phyloP scores from a whole-genome alignment of 2,113 vertebrate species.

The Ursus arctos region DNA sequence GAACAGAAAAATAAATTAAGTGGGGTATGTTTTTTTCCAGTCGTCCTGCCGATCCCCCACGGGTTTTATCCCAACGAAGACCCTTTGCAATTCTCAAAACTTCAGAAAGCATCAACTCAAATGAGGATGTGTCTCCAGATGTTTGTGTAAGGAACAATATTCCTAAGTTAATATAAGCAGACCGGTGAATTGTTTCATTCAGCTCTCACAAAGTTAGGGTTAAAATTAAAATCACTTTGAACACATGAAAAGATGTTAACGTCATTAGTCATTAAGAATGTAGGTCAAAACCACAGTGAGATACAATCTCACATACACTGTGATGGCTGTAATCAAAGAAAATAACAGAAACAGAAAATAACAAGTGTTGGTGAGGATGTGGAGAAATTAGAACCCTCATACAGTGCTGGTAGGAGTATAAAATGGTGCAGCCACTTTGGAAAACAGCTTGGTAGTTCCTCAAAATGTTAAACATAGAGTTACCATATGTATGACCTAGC shows the following conservation, averaged over 20 bases:
- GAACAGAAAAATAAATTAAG: conserved; percentile 38
- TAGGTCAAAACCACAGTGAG: conserved; percentile 25
- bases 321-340: not conserved
- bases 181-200: not conserved
- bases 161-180: conserved; percentile 8
- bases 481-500: not conserved
- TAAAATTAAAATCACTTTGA: conserved; percentile 50
- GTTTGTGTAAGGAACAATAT: conserved; percentile 83
- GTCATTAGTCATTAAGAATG: not conserved
- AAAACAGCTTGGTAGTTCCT: conserved; percentile 16
- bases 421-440: not conserved
- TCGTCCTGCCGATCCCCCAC: conserved; percentile 58
- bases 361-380: not conserved
- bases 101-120: conserved; percentile 73
- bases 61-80: conserved; percentile 38
- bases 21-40: conserved; percentile 73
- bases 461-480: conserved; percentile 30
- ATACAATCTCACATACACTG: not conserved
- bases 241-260: not conserved
- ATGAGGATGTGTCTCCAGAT: conserved; percentile 80
- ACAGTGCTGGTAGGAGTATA: not conserved
- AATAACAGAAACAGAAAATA: not conserved
- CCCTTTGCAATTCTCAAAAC: conserved; percentile 82
- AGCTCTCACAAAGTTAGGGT: not conserved
- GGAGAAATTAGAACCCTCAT: conserved; percentile 21